Evolutionary conservation across 2,113 vertebrate species (phyloP).

Genomic region (Bujurquina vittata): DNA sequence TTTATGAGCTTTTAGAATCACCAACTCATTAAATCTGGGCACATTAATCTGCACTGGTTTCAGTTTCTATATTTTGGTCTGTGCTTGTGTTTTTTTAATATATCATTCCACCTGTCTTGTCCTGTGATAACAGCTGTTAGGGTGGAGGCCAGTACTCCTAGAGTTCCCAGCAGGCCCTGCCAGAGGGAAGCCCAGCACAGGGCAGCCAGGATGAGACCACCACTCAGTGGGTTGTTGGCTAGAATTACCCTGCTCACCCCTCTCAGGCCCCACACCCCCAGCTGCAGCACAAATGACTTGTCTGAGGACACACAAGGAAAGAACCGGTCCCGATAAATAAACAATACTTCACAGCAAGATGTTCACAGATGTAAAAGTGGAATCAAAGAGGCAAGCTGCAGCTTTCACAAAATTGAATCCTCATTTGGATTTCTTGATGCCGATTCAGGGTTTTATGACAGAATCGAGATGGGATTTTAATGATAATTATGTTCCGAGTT

Average conservation of each 20-base stretch:
- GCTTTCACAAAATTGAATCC: neutral
- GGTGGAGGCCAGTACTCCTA: constrained; percentile 77
- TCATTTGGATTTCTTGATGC: neutral
- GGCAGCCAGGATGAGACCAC: constrained; percentile 74
- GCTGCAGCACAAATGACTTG: constrained; percentile 69
- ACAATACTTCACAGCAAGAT: neutral
- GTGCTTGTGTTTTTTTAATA: neutral
- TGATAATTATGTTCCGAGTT: constrained; percentile 15
- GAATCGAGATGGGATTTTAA: constrained; percentile 15
- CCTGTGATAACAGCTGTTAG: constrained; percentile 75
- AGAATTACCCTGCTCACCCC: constrained; percentile 77
- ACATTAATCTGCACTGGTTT: neutral
- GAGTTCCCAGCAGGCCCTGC: constrained; percentile 74
- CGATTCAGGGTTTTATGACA: neutral
- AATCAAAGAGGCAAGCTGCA: neutral
- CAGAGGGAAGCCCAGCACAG: constrained; percentile 78
- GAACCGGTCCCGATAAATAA: neutral
- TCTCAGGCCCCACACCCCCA: constrained; percentile 75
- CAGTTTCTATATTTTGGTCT: neutral
- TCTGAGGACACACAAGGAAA: constrained; percentile 58
- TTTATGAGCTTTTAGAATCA: neutral
- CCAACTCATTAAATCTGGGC: neutral
- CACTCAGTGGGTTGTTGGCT: constrained; percentile 81
- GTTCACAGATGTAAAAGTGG: neutral
- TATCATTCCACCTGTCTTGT: constrained; percentile 69